phyloP scores from a whole-genome alignment of 2,888 invertebrate species.

The Halictus quadricinctus region DNA sequence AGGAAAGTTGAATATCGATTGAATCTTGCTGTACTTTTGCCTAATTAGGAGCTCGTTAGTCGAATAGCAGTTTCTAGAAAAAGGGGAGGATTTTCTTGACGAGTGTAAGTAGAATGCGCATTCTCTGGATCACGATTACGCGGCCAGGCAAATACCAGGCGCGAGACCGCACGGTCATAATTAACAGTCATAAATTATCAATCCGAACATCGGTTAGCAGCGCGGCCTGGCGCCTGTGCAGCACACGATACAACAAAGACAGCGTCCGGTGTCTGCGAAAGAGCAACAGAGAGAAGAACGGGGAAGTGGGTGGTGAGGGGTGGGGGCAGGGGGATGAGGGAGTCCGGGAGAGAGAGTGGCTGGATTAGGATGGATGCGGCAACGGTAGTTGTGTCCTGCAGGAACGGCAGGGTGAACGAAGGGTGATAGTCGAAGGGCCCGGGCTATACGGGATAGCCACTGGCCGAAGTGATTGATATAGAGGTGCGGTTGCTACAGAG shows the following conservation, averaged over 20 bases:
- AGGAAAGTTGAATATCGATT: too few relatives aligned
- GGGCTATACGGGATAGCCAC: conserved; percentile 71
- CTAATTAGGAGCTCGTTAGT: too few relatives aligned
- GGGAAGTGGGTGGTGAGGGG: conserved; percentile 11
- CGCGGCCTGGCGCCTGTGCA: conserved; percentile 68
- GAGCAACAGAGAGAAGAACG: conserved; percentile 40
- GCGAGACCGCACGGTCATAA: conserved; percentile 79
- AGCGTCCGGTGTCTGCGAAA: conserved; percentile 29
- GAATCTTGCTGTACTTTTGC: too few relatives aligned
- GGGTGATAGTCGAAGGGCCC: conserved; percentile 72
- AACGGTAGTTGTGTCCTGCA: conserved; percentile 62
- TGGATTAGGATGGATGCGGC: conserved; percentile 61
- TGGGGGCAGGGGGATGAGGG: conserved; percentile 18
- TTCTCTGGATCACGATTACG: conserved; percentile 64
- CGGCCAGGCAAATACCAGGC: conserved; percentile 71
- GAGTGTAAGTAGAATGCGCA: conserved; percentile 25
- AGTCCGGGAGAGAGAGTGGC: conserved; percentile 44
- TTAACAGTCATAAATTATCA: conserved; percentile 82
- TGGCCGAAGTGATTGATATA: conserved; percentile 81
- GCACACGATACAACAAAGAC: conserved; percentile 66
- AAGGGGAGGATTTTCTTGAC: not conserved
- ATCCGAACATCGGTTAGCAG: conserved; percentile 80
- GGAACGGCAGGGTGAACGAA: conserved; percentile 69
- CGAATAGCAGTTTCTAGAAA: not conserved
- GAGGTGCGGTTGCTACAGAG: conserved; percentile 79